phyloP scores from a whole-genome alignment of 2,113 vertebrate genomes.

The Pavo muticus region DNA sequence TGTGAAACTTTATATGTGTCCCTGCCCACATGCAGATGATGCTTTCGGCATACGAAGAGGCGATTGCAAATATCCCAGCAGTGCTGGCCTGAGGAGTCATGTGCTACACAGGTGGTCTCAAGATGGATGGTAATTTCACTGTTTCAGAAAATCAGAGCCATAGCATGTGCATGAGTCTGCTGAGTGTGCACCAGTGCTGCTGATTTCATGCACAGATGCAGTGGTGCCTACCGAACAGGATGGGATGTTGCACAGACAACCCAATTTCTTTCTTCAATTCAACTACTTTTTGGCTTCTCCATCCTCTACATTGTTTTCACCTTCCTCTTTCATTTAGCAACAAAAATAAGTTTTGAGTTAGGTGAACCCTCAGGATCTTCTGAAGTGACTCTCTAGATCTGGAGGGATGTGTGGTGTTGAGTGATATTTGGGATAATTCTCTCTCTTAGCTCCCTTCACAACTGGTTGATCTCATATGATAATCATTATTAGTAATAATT shows the following conservation, averaged over 20 bases:
- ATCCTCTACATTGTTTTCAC: background rate
- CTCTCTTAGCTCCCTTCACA: background rate
- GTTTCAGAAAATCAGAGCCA: background rate
- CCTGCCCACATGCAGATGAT: conserved; percentile 42
- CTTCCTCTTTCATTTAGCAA: background rate
- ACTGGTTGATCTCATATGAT: background rate
- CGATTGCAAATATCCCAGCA: background rate
- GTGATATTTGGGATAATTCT: background rate
- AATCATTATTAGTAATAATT: background rate
- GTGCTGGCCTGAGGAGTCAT: background rate
- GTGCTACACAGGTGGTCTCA: conserved; percentile 47
- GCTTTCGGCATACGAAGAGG: conserved; percentile 24
- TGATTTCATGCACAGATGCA: background rate
- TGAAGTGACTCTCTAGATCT: background rate
- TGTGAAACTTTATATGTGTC: background rate
- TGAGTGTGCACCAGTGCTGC: background rate
- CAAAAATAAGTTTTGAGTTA: background rate
- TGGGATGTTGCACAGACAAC: rapidly evolving
- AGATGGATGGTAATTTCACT: background rate
- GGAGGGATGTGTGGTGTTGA: background rate
- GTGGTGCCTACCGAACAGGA: background rate
- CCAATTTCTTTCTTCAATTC: background rate
- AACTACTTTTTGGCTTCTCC: background rate
- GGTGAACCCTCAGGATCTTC: background rate
- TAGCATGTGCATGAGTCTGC: background rate